Evolutionary conservation across 2,888 invertebrate genomes (phyloP).

Genomic region (Minunthozetes semirufus): DNA sequence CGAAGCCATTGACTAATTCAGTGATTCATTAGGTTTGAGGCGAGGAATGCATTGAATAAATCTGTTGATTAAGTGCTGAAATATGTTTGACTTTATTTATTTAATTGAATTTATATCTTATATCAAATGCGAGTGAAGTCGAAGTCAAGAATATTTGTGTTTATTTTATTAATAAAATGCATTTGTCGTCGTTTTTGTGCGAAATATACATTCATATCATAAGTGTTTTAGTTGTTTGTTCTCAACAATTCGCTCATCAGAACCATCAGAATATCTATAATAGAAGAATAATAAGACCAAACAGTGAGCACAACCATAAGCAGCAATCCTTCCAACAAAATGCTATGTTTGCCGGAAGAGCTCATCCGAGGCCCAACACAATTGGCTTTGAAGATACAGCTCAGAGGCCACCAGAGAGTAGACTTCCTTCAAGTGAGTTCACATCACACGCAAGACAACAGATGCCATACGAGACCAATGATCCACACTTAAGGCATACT

Average conservation of each 20-base stretch:
- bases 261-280: background rate
- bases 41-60: no score
- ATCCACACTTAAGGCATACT: background rate
- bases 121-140: background rate
- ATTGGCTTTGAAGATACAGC: background rate
- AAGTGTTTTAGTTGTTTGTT: conserved; percentile 7
- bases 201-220: conserved; percentile 5
- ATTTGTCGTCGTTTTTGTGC: background rate
- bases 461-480: conserved; percentile 14
- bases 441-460: conserved; percentile 8
- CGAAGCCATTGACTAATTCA: background rate
- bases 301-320: background rate
- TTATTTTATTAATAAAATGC: conserved; percentile 8
- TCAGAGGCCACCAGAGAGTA: background rate
- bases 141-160: background rate
- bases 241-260: background rate
- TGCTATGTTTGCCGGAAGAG: background rate
- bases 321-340: background rate
- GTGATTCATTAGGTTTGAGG: background rate
- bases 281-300: background rate
- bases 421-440: background rate
- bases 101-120: background rate
- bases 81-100: no score
- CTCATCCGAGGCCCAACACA: background rate
- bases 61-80: no score